Conservation (phyloP, 2,797 vertebrate genomes). For the Centroberyx gerrardi region DNA sequence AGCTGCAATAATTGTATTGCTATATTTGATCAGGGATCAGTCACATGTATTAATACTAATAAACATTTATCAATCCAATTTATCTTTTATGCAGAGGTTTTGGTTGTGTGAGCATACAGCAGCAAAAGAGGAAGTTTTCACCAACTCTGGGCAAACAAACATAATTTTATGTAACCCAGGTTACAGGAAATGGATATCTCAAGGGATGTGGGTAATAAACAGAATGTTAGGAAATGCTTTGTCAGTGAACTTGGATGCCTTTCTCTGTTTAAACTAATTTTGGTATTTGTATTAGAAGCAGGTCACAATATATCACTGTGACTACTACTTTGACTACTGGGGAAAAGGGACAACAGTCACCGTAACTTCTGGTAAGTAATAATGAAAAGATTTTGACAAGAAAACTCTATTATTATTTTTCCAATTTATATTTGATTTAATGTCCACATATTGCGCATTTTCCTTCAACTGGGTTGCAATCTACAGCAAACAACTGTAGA, state of each 20-base stretch:
- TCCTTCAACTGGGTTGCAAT: background rate
- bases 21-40: too few species aligned
- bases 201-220: constrained; percentile 46
- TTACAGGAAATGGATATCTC: constrained; percentile 56
- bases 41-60: too few species aligned
- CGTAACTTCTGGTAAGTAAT: constrained; percentile 78
- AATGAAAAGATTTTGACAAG: background rate
- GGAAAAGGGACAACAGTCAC: constrained; percentile 81
- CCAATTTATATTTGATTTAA: background rate
- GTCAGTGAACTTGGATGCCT: constrained; percentile 2
- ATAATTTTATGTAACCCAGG: constrained; percentile 36
- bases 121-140: constrained; percentile 60
- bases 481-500: background rate
- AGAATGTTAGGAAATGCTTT: constrained; percentile 18
- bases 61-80: too few species aligned
- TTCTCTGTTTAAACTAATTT: constrained; percentile 2
- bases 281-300: constrained; percentile 55
- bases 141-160: constrained; percentile 33
- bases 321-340: constrained; percentile 75
- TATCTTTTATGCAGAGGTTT: too few species aligned
- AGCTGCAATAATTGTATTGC: too few species aligned
- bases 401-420: constrained; percentile 10
- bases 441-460: background rate
- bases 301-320: constrained; percentile 60
- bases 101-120: too few species aligned